A percentile compares a stretch with the other conserved stretches of the same genome.
phyloP scores from a whole-genome alignment of 2,113 vertebrate species.

The Ornithorhynchus anatinus region DNA sequence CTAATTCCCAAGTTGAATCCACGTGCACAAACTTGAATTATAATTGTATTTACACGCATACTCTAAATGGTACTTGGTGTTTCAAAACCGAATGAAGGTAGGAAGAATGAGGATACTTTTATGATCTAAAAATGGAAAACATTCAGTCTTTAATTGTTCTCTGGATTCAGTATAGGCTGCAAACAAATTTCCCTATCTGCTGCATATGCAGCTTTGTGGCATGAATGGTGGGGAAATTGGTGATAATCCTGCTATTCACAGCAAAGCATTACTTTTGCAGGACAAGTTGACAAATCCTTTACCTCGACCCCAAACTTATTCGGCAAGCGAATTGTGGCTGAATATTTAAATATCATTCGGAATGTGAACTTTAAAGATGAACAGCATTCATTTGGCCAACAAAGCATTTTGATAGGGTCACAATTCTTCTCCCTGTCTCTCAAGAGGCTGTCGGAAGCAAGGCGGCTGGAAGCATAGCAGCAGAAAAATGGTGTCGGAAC shows the following conservation, averaged over 20 bases:
- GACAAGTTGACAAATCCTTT: neutral
- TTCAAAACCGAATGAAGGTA: too few relatives aligned
- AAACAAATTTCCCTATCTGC: neutral
- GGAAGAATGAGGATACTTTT: too few relatives aligned
- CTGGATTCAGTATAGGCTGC: neutral
- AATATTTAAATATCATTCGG: too few relatives aligned
- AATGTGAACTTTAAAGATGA: too few relatives aligned
- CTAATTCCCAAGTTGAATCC: too few relatives aligned
- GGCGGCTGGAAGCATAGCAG: neutral
- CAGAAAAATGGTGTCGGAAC: too few relatives aligned
- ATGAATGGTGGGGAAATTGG: neutral
- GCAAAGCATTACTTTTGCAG: neutral
- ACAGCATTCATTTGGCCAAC: too few relatives aligned
- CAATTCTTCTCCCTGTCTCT: too few relatives aligned
- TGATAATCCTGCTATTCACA: neutral
- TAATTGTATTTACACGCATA: neutral
- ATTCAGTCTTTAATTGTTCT: too few relatives aligned
- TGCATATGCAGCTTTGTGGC: neutral
- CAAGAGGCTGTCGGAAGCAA: neutral
- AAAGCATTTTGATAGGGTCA: too few relatives aligned
- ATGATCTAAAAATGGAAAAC: too few relatives aligned
- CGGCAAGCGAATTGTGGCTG: conserved; percentile 1
- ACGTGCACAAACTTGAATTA: too few relatives aligned
- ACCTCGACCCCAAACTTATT: neutral
- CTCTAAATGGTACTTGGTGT: rapidly evolving